Evolutionary conservation across 2,797 vertebrate species (phyloP), one percentile per base, ranked within the genome.

Genomic region (Myioborus miniatus): DNA sequence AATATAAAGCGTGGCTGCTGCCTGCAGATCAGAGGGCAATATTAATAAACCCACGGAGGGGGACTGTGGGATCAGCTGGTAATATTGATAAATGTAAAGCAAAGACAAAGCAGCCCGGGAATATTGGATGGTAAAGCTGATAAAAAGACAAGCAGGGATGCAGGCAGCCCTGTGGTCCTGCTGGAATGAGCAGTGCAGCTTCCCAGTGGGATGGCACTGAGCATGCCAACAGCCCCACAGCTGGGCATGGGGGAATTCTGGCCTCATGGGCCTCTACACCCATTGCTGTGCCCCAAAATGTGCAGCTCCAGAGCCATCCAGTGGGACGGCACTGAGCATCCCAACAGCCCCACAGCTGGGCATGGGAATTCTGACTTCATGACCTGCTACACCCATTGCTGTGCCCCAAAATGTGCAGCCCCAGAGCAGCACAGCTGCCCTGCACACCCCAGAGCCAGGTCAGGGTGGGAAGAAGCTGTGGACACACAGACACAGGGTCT

Each of bases 11-110:
- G 1, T 23, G 52, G 96, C 94, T 34, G 94, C 97, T 96, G 91
- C 97, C 94, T 29, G 27, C 95, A 98, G 97, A 98, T 98, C 98
- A 98, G 97, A 98, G 98, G 97, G 98, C 97, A 98, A 97, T 97
- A 98, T 98, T 98, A 98, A 98, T 98, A 98, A 98, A 97, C 96
- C 90, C 58, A 3, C 8, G 13, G 94, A 96, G 91, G 93, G 96
- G 95, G 92, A 96, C 93, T 39, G 67, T 32, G 43, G 93, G 96
- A 95, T 97, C 96, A 74, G 67, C 95, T 56, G 82, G 96, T 91
- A 93, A 97, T 97, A 97, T 97, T 97, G 97, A 98, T 98, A 98
- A 98, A 97, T 94, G 94, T 95, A 97, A 97, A 96, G 96, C 96
- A 94, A 97, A 97, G 96, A 97, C 95, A 97, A 97, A 96, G 95